Percentiles rank a stretch among this genome's conserved stretches.
Conservation (phyloP, 2,797 vertebrate species). For the Monodelphis domestica region DNA sequence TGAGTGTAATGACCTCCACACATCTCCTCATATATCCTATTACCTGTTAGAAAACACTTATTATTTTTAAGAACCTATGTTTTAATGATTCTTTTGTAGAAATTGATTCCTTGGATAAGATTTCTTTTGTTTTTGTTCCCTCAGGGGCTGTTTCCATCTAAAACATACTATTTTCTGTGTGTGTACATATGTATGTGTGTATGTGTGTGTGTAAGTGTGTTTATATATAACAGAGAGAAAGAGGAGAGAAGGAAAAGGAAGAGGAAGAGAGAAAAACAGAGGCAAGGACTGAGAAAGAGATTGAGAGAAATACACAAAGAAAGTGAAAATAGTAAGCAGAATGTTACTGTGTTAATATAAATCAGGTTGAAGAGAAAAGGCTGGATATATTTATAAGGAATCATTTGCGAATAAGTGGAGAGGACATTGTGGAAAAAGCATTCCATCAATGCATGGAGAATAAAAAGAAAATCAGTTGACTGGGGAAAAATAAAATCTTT, state of each 20-base stretch:
- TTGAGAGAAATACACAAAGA: not conserved
- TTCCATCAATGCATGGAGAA: not conserved
- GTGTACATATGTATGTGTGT: not conserved
- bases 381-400: not conserved
- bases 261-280: too few species aligned
- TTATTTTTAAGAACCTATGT: slow-evolving; percentile 51
- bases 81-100: slow-evolving; percentile 44
- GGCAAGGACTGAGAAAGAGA: too few species aligned
- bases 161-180: rapidly evolving
- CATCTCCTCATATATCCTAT: not conserved
- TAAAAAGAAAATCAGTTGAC: not conserved
- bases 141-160: not conserved
- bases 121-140: slow-evolving; percentile 27
- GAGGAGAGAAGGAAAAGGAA: too few species aligned
- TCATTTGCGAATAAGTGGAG: rapidly evolving
- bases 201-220: rapidly evolving
- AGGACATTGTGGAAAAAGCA: not conserved
- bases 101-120: not conserved
- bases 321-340: too few species aligned
- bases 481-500: not conserved
- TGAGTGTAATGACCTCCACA: slow-evolving; percentile 41
- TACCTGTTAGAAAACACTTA: slow-evolving; percentile 55
- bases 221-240: not conserved
- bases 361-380: not conserved
- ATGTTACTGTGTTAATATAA: not conserved